These are phyloP conservation scores for Drosophila ironensis DNA, from an alignment of 1,140 invertebrate genomes.

Conservation along the genomic window DNA sequence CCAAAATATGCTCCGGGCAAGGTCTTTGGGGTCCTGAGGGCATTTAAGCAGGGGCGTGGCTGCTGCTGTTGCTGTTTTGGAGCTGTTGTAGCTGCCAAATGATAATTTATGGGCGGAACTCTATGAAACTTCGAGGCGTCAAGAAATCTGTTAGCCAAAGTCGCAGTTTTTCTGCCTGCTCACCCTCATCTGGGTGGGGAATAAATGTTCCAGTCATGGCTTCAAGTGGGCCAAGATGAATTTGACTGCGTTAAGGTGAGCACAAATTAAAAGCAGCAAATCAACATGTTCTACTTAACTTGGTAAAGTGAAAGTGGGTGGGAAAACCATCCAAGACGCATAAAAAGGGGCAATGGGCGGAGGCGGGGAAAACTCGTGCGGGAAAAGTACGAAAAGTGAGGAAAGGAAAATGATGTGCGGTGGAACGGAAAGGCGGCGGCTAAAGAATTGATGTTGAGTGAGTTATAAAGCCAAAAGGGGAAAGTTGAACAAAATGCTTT, in stretches of 20 bases:
- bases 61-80: conserved; percentile 10
- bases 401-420: conserved; percentile 4
- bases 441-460: conserved; percentile 15
- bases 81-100: conserved; percentile 65
- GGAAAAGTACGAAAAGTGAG: not conserved
- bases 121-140: conserved; percentile 65
- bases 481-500: conserved; percentile 34
- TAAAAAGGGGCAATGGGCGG: not conserved
- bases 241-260: conserved; percentile 31
- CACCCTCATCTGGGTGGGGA: too few relatives aligned
- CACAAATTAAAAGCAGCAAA: conserved; percentile 46
- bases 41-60: conserved; percentile 12
- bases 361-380: not conserved
- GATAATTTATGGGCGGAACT: conserved; percentile 74
- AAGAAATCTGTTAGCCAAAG: conserved; percentile 63
- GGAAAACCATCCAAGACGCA: not conserved
- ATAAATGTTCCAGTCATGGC: conserved; percentile 22
- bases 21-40: conserved; percentile 29
- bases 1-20: conserved; percentile 28
- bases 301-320: conserved; percentile 20
- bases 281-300: conserved; percentile 42
- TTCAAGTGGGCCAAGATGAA: conserved; percentile 33
- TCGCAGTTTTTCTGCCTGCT: conserved; percentile 20
- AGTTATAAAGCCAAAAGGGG: conserved; percentile 43
- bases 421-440: conserved; percentile 2